phyloP scores from a whole-genome alignment of 2,888 invertebrate genomes.

The Ectemnius cavifrons region DNA sequence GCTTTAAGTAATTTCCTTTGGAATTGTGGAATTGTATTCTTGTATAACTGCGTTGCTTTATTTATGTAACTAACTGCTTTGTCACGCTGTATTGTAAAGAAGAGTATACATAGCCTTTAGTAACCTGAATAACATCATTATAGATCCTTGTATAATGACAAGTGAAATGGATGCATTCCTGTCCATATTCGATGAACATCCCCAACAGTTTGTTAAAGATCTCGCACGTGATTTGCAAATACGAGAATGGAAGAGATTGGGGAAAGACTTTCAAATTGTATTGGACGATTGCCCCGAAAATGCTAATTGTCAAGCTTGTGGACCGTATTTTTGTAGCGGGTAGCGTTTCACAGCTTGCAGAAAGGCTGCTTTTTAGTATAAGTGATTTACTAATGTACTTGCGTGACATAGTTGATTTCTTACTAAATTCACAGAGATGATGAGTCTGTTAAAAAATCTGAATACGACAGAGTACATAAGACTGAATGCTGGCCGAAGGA shows the following conservation, averaged over 20 bases:
- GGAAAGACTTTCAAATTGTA: slow-evolving; percentile 83
- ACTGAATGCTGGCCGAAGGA: slow-evolving; percentile 97
- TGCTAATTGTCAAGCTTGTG: slow-evolving; percentile 76
- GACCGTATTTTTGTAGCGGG: slow-evolving; percentile 79
- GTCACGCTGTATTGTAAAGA: neutral
- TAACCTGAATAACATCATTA: slow-evolving; percentile 18
- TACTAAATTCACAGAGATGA: slow-evolving; percentile 58
- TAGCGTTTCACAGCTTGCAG: slow-evolving; percentile 58
- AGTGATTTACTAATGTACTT: slow-evolving; percentile 5
- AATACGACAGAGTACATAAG: slow-evolving; percentile 71
- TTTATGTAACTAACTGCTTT: neutral
- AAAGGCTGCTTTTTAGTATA: slow-evolving; percentile 5
- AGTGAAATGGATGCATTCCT: slow-evolving; percentile 52
- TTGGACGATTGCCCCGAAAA: slow-evolving; percentile 83
- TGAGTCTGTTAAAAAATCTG: slow-evolving; percentile 61
- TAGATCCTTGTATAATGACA: slow-evolving; percentile 36
- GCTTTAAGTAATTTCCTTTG: neutral
- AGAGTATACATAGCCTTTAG: neutral
- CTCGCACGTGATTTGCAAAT: slow-evolving; percentile 80
- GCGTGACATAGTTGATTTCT: slow-evolving; percentile 15
- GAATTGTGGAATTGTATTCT: neutral
- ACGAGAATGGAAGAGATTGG: slow-evolving; percentile 80
- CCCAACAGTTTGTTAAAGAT: slow-evolving; percentile 79
- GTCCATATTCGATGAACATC: slow-evolving; percentile 64
- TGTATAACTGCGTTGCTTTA: too few species aligned